Conservation (phyloP, 37 sponge, comb jelly and placozoan species). For the Tethya wilhelma region DNA sequence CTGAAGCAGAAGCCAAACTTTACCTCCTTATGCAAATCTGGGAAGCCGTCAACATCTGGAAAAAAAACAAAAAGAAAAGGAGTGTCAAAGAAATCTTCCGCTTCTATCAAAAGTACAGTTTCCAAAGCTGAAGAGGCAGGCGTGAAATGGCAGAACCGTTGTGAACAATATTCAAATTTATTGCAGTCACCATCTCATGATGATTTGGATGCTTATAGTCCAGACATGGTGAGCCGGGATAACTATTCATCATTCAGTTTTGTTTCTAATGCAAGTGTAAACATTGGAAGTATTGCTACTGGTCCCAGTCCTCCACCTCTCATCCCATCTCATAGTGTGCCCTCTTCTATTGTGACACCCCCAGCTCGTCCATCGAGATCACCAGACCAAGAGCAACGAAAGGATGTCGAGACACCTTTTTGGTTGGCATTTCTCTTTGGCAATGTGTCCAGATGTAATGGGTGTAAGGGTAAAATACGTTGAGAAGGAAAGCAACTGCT, state of each 20-base stretch:
- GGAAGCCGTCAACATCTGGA: constrained; percentile 11
- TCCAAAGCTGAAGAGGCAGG: constrained; percentile 5
- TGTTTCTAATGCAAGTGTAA: background rate
- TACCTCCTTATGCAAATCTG: background rate
- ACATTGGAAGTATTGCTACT: background rate
- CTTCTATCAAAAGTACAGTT: background rate
- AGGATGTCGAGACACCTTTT: background rate
- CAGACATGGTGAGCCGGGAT: too few species aligned
- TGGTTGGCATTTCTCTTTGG: background rate
- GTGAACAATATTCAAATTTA: too few species aligned
- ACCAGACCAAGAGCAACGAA: background rate
- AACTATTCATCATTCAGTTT: too few species aligned
- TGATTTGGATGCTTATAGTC: background rate
- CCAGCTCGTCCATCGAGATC: background rate
- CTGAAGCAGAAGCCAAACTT: background rate
- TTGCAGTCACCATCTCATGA: background rate
- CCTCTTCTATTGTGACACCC: background rate
- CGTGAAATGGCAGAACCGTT: background rate
- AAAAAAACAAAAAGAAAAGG: constrained; percentile 10
- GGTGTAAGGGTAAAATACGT: background rate
- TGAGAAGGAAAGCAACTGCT: background rate
- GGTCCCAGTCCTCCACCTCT: background rate
- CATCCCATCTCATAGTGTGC: background rate
- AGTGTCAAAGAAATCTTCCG: constrained; percentile 2
- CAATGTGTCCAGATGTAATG: background rate